Evolutionary conservation across 2,888 invertebrate genomes (phyloP).

Genomic region (Rutpela maculata): DNA sequence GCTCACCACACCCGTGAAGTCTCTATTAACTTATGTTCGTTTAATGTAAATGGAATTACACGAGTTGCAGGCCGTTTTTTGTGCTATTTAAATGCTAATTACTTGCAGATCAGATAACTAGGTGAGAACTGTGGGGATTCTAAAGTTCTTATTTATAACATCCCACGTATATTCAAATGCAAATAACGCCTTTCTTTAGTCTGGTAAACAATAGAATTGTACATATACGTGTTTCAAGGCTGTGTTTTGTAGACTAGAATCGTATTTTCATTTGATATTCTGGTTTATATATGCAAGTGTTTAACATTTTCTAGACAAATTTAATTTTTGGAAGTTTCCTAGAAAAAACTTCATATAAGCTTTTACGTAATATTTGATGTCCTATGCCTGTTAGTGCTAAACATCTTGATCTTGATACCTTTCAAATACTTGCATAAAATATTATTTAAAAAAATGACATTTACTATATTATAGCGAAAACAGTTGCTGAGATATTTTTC

Average conservation of each 20-base stretch:
- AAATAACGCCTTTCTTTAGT: constrained; percentile 49
- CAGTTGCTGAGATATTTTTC: no score
- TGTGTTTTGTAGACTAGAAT: background rate
- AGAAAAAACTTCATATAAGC: no score
- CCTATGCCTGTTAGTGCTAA: no score
- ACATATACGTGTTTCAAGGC: constrained; percentile 15
- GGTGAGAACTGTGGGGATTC: constrained; percentile 52
- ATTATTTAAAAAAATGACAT: no score
- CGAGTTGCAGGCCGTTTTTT: constrained; percentile 32
- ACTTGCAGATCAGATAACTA: constrained; percentile 55
- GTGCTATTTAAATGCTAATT: constrained; percentile 57
- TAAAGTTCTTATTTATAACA: constrained; percentile 48
- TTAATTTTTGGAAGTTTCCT: no score
- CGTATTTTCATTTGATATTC: background rate
- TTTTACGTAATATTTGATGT: no score
- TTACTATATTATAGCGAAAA: no score
- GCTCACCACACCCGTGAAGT: constrained; percentile 21
- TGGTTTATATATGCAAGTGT: no score
- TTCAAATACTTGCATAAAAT: no score
- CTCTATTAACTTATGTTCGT: constrained; percentile 31
- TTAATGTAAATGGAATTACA: constrained; percentile 33
- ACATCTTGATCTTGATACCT: no score
- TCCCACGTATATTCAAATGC: constrained; percentile 53
- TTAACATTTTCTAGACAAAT: no score
- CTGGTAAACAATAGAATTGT: constrained; percentile 43